Conservation (phyloP, 2,113 vertebrate species). For the Cyphomyrus discorhynchus region DNA sequence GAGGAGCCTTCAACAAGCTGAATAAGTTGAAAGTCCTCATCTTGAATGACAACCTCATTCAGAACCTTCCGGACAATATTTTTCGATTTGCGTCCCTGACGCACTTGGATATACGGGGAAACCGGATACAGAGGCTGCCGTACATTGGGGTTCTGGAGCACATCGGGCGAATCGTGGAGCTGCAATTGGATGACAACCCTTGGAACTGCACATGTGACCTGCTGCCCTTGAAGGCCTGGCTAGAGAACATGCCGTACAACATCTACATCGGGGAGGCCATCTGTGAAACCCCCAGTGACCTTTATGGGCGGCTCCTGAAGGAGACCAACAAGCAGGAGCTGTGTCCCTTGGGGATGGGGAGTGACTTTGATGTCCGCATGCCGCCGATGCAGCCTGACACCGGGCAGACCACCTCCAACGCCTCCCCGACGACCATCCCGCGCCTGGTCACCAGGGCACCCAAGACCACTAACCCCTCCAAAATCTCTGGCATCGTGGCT, state of each 20-base stretch:
- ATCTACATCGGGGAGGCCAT: constrained; percentile 97
- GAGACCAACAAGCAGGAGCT: constrained; percentile 95
- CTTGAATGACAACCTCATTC: constrained; percentile 95
- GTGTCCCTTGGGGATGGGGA: constrained; percentile 88
- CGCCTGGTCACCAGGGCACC: constrained; percentile 78
- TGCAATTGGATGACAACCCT: constrained; percentile 95
- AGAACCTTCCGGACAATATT: constrained; percentile 93
- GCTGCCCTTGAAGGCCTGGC: constrained; percentile 90
- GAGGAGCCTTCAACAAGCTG: constrained; percentile 97
- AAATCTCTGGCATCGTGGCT: constrained; percentile 90
- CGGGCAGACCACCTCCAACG: constrained; percentile 70
- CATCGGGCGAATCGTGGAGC: constrained; percentile 88
- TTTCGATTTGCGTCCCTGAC: constrained; percentile 96
- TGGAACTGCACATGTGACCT: constrained; percentile 98
- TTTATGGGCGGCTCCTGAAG: constrained; percentile 90
- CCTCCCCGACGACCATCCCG: constrained; percentile 69
- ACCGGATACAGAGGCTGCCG: constrained; percentile 92
- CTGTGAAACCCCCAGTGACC: constrained; percentile 90
- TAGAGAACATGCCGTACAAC: constrained; percentile 98
- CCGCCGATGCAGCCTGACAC: constrained; percentile 75
- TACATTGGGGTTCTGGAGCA: constrained; percentile 96
- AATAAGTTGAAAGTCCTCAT: constrained; percentile 96
- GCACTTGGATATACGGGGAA: constrained; percentile 96
- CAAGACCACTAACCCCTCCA: constrained; percentile 88
- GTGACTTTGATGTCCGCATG: constrained; percentile 87